These are phyloP conservation scores for Camponotus pennsylvanicus DNA, from an alignment of 1,140 invertebrate genomes.

Conservation along the genomic window DNA sequence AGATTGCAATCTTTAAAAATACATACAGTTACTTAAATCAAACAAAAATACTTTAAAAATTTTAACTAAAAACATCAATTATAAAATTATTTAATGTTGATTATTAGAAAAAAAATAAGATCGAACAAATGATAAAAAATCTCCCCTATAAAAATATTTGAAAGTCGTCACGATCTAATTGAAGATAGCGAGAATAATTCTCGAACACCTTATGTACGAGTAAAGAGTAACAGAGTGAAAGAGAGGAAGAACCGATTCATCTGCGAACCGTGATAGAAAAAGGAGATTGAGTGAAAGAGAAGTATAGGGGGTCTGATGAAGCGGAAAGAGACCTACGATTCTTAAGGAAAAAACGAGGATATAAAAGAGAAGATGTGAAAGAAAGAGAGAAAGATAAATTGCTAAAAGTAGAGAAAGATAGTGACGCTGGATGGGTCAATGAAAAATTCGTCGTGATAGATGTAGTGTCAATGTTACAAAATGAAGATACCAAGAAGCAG, in stretches of 20 bases:
- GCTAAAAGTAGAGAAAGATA: slow-evolving; percentile 27
- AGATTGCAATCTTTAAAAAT: neutral
- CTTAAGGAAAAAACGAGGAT: slow-evolving; percentile 15
- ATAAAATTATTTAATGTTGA: neutral
- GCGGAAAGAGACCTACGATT: slow-evolving; percentile 12
- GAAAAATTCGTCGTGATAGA: slow-evolving; percentile 26
- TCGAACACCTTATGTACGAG: slow-evolving; percentile 25
- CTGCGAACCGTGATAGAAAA: neutral
- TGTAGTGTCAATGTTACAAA: slow-evolving; percentile 29
- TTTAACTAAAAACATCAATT: neutral
- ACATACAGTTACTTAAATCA: neutral
- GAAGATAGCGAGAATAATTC: neutral
- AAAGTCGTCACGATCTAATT: neutral
- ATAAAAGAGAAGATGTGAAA: slow-evolving; percentile 40
- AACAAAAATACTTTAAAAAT: neutral
- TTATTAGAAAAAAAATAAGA: neutral
- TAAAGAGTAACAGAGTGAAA: slow-evolving; percentile 32
- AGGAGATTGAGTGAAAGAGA: slow-evolving; percentile 33
- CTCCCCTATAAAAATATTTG: neutral
- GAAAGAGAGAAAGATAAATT: slow-evolving; percentile 7
- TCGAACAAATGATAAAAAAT: no score
- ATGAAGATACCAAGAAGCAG: neutral
- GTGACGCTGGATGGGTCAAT: neutral
- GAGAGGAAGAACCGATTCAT: slow-evolving; percentile 49
- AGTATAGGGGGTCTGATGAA: slow-evolving; percentile 40